A percentile compares a stretch with the other conserved stretches of the same genome.
Evolutionary conservation across 2,888 invertebrate genomes (phyloP).

Genomic region (Drosophila pullipes): DNA sequence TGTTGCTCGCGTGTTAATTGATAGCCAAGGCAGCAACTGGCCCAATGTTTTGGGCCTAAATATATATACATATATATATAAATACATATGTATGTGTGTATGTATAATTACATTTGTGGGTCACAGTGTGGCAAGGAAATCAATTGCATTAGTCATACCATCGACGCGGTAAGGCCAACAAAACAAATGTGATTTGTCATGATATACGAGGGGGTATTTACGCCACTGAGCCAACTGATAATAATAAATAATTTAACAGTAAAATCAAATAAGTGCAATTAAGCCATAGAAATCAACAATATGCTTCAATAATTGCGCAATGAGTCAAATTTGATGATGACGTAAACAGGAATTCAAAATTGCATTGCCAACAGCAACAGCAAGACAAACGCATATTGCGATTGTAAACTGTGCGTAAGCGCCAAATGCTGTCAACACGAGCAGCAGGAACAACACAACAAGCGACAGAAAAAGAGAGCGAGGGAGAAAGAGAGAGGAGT

Average conservation of each 20-base stretch:
- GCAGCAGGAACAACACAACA: constrained; percentile 13
- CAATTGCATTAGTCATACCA: constrained; percentile 75
- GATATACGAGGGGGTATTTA: constrained; percentile 47
- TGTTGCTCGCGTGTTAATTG: constrained; percentile 75
- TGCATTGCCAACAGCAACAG: constrained; percentile 26
- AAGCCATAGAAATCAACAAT: constrained; percentile 47
- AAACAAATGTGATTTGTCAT: constrained; percentile 37
- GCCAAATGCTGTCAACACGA: constrained; percentile 46
- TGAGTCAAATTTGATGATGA: constrained; percentile 55
- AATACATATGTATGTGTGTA: neutral
- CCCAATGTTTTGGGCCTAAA: constrained; percentile 51
- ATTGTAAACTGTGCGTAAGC: constrained; percentile 41
- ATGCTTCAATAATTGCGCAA: constrained; percentile 56
- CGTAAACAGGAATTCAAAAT: constrained; percentile 63
- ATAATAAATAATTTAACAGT: constrained; percentile 48
- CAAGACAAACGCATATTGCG: neutral
- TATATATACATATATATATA: neutral
- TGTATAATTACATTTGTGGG: constrained; percentile 54
- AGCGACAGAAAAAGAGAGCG: neutral
- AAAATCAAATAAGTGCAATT: constrained; percentile 55
- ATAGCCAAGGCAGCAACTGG: constrained; percentile 71
- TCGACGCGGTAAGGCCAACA: constrained; percentile 44
- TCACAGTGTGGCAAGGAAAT: constrained; percentile 64
- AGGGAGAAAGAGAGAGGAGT: constrained; percentile 5
- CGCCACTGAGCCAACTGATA: constrained; percentile 46